These are phyloP conservation scores for Lepidonotus clava DNA, from an alignment of 2,888 invertebrate species.

Conservation along the genomic window DNA sequence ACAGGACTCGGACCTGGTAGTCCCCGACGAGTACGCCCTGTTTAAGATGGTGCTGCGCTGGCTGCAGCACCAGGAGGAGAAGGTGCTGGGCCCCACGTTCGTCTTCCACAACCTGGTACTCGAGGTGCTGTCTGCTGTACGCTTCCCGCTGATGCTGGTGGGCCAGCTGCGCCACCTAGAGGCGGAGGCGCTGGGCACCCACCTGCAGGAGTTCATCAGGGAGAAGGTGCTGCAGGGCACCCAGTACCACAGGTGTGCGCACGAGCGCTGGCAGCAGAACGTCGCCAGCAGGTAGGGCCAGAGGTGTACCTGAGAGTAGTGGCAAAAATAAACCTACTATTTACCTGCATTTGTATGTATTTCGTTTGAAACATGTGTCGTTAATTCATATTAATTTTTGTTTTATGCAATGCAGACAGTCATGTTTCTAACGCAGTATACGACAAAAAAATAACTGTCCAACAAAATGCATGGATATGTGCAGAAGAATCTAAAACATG, in stretches of 20 bases:
- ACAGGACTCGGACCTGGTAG: conserved; percentile 90
- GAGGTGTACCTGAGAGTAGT: too few relatives aligned
- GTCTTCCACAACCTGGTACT: conserved; percentile 86
- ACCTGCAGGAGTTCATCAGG: conserved; percentile 92
- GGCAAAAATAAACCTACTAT: too few relatives aligned
- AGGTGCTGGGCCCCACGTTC: conserved; percentile 81
- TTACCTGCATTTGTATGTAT: too few relatives aligned
- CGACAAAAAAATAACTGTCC: too few relatives aligned
- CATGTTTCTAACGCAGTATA: too few relatives aligned
- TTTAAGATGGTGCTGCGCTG: conserved; percentile 89
- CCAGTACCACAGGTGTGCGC: conserved; percentile 80
- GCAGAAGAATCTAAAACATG: too few relatives aligned
- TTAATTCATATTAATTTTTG: too few relatives aligned
- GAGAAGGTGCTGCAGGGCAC: conserved; percentile 85
- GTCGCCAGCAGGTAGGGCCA: too few relatives aligned
- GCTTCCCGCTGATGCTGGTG: conserved; percentile 97
- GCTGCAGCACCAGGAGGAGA: conserved; percentile 86
- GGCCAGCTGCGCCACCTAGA: conserved; percentile 91
- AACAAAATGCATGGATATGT: too few relatives aligned
- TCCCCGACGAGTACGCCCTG: conserved; percentile 92
- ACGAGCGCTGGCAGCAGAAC: conserved; percentile 14
- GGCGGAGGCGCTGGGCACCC: conserved; percentile 88
- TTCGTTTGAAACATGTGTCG: too few relatives aligned
- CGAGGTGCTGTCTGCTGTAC: conserved; percentile 88
- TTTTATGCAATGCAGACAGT: too few relatives aligned